A percentile compares a stretch with the other conserved stretches of the same genome.
phyloP scores from a whole-genome alignment of 53 echinoderm and acorn worm genomes.

The Zoroaster sp. region DNA sequence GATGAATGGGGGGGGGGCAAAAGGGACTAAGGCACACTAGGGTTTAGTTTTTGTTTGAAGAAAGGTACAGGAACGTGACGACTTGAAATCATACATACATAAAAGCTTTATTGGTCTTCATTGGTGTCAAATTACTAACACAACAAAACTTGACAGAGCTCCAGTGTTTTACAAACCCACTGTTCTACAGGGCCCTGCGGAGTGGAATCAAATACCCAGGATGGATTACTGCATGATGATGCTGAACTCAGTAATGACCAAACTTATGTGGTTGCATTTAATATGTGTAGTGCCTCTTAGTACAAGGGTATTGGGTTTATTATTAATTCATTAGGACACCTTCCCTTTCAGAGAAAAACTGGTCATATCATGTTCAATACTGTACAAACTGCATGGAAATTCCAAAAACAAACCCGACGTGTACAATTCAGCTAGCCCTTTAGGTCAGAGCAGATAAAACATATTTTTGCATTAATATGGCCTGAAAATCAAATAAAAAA shows the following conservation, averaged over 20 bases:
- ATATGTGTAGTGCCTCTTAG: background rate
- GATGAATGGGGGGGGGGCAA: too few species aligned
- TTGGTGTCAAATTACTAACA: background rate
- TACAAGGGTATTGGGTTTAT: constrained; percentile 35
- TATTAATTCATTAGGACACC: constrained; percentile 20
- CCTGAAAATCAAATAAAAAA: too few species aligned
- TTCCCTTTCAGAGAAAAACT: constrained; percentile 20
- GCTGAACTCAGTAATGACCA: background rate
- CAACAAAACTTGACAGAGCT: background rate
- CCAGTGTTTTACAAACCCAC: background rate
- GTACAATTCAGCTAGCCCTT: too few species aligned
- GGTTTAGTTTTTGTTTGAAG: too few species aligned
- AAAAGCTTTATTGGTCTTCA: background rate
- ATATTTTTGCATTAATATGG: too few species aligned
- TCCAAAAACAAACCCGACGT: too few species aligned
- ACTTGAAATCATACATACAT: background rate
- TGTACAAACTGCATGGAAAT: too few species aligned
- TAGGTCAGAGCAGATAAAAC: too few species aligned
- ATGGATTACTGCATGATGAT: constrained; percentile 5
- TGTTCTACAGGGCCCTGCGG: background rate
- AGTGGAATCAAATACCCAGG: background rate
- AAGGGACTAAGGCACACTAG: too few species aligned
- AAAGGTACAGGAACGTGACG: background rate
- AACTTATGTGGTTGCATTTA: background rate
- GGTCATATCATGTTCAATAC: too few species aligned